Evolutionary conservation across 92 coral and sea anemone species (phyloP), one percentile per base, ranked within the genome.

Genomic region (Epizoanthus stellaris): DNA sequence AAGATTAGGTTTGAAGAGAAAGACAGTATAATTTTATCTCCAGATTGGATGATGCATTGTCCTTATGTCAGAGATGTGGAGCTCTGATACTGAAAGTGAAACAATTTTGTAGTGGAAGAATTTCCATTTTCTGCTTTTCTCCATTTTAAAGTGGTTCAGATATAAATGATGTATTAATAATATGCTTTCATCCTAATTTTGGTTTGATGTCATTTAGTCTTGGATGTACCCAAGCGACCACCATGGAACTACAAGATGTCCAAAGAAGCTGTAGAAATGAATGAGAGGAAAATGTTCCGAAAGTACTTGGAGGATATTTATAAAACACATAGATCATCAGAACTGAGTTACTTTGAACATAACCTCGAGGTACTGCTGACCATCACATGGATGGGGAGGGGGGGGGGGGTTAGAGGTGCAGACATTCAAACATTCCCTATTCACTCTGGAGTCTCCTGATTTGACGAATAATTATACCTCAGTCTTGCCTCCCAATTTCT

Each of bases 141-240:
- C 34, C 34, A 30, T 30, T 30, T 30, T 30, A 30, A 30, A 30
- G 34, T 30, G 34, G 0, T 30, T 0, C 34, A 30, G 34, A 30
- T 30, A 30, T 30, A 30, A 30, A 30, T 30, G 11, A 16, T 38
- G 5, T 71, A 54, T n/a, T 20, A 17, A 17, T 9, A 16, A 23
- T 23, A 4, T n/a, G 36, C 65, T 69, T 63, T 60, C 19, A 39
- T 13, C 70, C n/a, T n/a, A n/a, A 19, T n/a, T 1, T 40, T 52
- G 38, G 17, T 52, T 87, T 39, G 25, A 52, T 15, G 9, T 43
- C 5, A 56, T n/a, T 9, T 23, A 96, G 98, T 96, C 23, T 76
- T 96, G 85, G 98, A 94, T 80, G 89, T 96, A 90, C 98, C 98
- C 14, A 96, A 96, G 70, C 82, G 98, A 53, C 98, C 98, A 3